These are phyloP conservation scores for Nannospalax galili DNA, from an alignment of 2,113 vertebrate genomes.

Conservation along the genomic window DNA sequence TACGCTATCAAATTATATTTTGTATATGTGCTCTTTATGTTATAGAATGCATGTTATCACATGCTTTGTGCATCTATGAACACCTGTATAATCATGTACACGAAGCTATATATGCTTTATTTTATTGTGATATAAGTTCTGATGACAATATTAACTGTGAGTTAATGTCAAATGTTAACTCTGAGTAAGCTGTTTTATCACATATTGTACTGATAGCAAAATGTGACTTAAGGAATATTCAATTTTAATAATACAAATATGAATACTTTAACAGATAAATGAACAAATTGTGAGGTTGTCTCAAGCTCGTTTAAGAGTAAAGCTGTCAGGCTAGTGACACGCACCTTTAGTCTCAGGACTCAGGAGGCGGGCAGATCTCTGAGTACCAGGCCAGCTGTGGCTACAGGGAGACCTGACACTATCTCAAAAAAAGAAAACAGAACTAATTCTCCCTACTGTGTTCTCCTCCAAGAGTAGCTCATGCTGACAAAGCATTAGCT, in stretches of 20 bases:
- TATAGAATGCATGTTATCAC: background rate
- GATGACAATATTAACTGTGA: background rate
- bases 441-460: accelerated
- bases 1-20: background rate
- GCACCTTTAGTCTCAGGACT: too few relatives aligned
- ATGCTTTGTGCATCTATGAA: background rate
- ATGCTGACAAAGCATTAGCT: too few relatives aligned
- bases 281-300: background rate
- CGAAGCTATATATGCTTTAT: background rate
- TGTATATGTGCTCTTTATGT: background rate
- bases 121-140: background rate
- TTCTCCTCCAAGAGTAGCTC: background rate
- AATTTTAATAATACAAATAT: background rate
- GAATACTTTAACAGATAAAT: background rate
- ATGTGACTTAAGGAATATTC: background rate
- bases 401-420: too few relatives aligned
- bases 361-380: too few relatives aligned
- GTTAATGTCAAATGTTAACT: slow-evolving; percentile 44
- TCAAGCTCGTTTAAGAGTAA: background rate
- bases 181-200: background rate
- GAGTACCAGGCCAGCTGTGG: too few relatives aligned
- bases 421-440: too few relatives aligned
- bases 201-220: background rate
- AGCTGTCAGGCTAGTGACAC: too few relatives aligned
- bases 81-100: background rate